A percentile compares a stretch with the other conserved stretches of the same genome.
phyloP scores from a whole-genome alignment of 2,113 vertebrate species.

The Oceanites oceanicus region DNA sequence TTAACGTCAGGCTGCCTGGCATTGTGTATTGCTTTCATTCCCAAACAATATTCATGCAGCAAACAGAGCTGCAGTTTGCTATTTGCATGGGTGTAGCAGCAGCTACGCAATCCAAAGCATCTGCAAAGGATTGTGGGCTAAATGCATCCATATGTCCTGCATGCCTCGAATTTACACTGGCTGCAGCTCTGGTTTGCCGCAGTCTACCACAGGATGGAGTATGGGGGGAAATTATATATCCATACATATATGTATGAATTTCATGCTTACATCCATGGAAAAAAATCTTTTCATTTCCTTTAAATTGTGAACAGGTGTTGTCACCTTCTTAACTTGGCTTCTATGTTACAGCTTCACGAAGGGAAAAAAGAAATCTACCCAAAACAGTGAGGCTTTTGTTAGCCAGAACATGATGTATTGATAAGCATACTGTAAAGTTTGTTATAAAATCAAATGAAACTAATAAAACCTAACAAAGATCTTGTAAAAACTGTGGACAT shows the following conservation, averaged over 20 bases:
- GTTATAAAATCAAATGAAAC: conserved; percentile 76
- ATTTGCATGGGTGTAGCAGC: conserved; percentile 22
- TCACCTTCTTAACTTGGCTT: conserved; percentile 68
- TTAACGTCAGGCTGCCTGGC: neutral
- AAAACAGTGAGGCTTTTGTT: conserved; percentile 69
- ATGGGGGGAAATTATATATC: conserved; percentile 35
- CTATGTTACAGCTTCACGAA: conserved; percentile 45
- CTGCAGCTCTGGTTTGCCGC: conserved; percentile 45
- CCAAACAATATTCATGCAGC: conserved; percentile 20
- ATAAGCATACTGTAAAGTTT: conserved; percentile 78
- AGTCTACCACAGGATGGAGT: conserved; percentile 44
- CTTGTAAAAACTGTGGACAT: conserved; percentile 63
- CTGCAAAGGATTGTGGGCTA: conserved; percentile 68
- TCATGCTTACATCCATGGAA: conserved; percentile 59
- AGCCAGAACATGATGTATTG: conserved; percentile 68
- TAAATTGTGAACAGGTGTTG: conserved; percentile 75
- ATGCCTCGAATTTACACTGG: conserved; percentile 37
- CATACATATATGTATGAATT: conserved; percentile 47
- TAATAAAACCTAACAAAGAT: conserved; percentile 56
- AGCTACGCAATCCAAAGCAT: conserved; percentile 39
- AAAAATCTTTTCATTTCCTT: conserved; percentile 68
- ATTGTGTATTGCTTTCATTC: neutral
- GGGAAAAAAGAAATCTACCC: neutral
- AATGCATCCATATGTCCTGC: conserved; percentile 67
- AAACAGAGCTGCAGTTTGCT: conserved; percentile 19